These are phyloP conservation scores for Gymnobelideus leadbeateri DNA, from an alignment of 2,113 vertebrate species.

Conservation along the genomic window DNA sequence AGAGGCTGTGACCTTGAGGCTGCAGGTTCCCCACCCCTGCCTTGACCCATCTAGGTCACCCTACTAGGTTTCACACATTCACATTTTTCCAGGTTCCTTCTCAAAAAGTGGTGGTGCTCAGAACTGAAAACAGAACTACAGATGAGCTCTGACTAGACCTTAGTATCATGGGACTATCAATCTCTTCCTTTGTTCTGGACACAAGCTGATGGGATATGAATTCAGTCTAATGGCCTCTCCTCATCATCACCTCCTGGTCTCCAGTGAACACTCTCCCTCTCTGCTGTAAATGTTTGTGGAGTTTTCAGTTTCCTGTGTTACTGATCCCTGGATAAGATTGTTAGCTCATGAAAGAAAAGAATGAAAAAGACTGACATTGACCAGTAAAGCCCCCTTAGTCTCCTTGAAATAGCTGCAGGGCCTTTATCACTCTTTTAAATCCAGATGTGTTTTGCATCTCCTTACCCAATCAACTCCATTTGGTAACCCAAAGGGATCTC, in stretches of 20 bases:
- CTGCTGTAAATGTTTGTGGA: neutral
- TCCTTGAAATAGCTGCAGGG: neutral
- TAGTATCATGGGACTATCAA: neutral
- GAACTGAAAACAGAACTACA: neutral
- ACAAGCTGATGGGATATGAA: neutral
- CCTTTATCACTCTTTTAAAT: neutral
- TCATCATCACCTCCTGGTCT: neutral
- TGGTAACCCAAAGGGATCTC: neutral
- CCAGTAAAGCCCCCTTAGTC: neutral
- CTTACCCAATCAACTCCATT: neutral
- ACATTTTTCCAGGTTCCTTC: neutral
- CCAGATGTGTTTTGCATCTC: neutral
- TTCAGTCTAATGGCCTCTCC: neutral
- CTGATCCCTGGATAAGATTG: neutral
- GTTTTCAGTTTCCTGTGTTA: neutral
- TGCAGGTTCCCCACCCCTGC: too few species aligned
- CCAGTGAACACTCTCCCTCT: neutral
- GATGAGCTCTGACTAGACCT: neutral
- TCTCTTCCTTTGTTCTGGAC: neutral
- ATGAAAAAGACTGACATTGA: neutral
- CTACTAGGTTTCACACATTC: neutral
- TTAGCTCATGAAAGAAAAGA: neutral
- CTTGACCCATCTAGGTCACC: neutral
- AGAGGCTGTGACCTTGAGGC: too few species aligned
- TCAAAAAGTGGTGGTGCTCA: neutral